A percentile compares a stretch with the other conserved stretches of the same genome.
Evolutionary conservation across 2,113 vertebrate genomes (phyloP).

Genomic region (Epinephelus fuscoguttatus): DNA sequence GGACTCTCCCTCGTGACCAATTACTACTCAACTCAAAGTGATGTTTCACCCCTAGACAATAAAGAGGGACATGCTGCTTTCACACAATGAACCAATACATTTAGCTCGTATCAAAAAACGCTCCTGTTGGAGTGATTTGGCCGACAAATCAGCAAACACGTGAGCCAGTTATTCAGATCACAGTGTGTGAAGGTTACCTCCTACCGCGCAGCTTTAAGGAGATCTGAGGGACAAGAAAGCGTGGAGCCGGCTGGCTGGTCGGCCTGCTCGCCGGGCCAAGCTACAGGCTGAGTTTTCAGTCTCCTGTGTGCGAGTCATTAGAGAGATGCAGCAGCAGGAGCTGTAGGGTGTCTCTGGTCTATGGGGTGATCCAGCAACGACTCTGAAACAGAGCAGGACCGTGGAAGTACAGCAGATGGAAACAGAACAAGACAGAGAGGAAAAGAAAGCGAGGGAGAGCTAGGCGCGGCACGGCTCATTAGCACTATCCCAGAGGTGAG

Average conservation of each 20-base stretch:
- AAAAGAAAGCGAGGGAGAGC: conserved; percentile 21
- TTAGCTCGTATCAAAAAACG: conserved; percentile 50
- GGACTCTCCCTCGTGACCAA: conserved; percentile 76
- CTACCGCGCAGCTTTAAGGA: conserved; percentile 68
- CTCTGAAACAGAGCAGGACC: conserved; percentile 67
- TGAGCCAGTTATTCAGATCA: conserved; percentile 76
- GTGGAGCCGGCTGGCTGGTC: conserved; percentile 50
- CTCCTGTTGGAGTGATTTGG: conserved; percentile 69
- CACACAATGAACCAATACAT: conserved; percentile 59
- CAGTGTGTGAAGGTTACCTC: conserved; percentile 77
- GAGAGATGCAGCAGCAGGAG: conserved; percentile 64
- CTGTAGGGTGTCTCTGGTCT: conserved; percentile 65
- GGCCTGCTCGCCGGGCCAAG: conserved; percentile 52
- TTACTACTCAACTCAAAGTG: conserved; percentile 70
- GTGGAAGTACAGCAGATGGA: conserved; percentile 57
- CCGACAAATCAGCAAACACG: conserved; percentile 72
- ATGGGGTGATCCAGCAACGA: conserved; percentile 35
- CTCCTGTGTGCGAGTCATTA: conserved; percentile 71
- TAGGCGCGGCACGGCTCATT: conserved; percentile 66
- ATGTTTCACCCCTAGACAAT: conserved; percentile 72
- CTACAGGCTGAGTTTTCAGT: conserved; percentile 60
- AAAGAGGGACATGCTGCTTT: conserved; percentile 70
- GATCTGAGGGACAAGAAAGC: conserved; percentile 70
- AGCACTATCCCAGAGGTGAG: conserved; percentile 73
- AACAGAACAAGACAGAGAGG: conserved; percentile 44